phyloP scores from a whole-genome alignment of 2,888 invertebrate species.

The Tortrix viridana region DNA sequence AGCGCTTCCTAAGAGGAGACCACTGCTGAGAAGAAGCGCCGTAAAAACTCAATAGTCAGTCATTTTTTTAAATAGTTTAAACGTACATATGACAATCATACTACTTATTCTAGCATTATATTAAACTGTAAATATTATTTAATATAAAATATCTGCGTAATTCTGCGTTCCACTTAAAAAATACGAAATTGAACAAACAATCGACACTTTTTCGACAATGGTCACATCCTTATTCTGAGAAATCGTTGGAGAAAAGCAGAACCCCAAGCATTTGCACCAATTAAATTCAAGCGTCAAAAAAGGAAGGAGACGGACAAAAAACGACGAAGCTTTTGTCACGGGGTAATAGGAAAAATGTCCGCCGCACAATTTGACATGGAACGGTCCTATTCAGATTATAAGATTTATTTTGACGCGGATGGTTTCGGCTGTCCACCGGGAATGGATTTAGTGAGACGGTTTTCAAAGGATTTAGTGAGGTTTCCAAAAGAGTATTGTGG shows the following conservation, averaged over 20 bases:
- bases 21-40: too few species aligned
- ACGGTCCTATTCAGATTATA: constrained; percentile 30
- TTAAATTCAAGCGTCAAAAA: constrained; percentile 40
- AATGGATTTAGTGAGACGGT: constrained; percentile 18
- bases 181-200: neutral
- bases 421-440: neutral
- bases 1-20: too few species aligned
- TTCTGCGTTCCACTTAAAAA: neutral
- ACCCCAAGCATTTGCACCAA: constrained; percentile 40
- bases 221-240: constrained; percentile 22
- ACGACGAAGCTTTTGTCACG: constrained; percentile 32
- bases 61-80: too few species aligned
- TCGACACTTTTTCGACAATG: neutral
- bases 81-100: too few species aligned
- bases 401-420: constrained; percentile 30
- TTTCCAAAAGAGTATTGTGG: neutral
- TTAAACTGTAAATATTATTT: too few species aligned
- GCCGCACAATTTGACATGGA: constrained; percentile 38
- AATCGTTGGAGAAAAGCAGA: constrained; percentile 27
- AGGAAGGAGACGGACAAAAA: constrained; percentile 35
- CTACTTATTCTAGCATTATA: too few species aligned
- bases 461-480: neutral
- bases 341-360: constrained; percentile 39
- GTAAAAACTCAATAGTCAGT: too few species aligned
- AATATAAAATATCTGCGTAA: too few species aligned